Conservation (phyloP, 2,797 vertebrate species). For the Molossus molossus region DNA sequence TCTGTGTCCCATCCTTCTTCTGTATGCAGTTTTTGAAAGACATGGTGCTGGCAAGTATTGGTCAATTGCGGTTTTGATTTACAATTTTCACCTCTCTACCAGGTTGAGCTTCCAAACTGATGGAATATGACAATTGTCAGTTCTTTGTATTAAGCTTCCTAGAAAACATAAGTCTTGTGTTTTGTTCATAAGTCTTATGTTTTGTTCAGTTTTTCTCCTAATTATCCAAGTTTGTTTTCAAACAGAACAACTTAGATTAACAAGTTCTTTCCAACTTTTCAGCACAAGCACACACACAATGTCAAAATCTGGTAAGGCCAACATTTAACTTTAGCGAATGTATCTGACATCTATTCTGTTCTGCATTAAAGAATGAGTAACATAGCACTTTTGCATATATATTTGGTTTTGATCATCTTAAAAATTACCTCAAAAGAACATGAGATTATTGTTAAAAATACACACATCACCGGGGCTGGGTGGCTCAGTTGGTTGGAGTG, state of each 20-base stretch:
- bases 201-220: neutral
- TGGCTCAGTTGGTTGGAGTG: neutral
- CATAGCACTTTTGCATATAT: neutral
- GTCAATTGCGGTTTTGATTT: neutral
- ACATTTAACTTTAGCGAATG: neutral
- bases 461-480: neutral
- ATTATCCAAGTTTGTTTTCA: conserved; percentile 44
- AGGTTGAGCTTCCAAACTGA: neutral
- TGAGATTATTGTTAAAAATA: neutral
- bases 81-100: neutral
- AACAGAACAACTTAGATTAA: neutral
- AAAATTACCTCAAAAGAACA: neutral
- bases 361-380: neutral
- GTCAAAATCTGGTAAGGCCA: neutral
- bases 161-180: neutral
- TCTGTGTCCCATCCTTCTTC: neutral
- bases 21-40: neutral
- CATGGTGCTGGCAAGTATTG: neutral
- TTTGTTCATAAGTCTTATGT: neutral
- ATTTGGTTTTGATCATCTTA: conserved; percentile 18
- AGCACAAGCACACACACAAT: neutral
- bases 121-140: neutral
- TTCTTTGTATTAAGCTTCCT: neutral
- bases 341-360: neutral
- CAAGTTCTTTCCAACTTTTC: neutral